phyloP scores from a whole-genome alignment of 2,797 vertebrate species.

The Poeciliopsis presidionis region DNA sequence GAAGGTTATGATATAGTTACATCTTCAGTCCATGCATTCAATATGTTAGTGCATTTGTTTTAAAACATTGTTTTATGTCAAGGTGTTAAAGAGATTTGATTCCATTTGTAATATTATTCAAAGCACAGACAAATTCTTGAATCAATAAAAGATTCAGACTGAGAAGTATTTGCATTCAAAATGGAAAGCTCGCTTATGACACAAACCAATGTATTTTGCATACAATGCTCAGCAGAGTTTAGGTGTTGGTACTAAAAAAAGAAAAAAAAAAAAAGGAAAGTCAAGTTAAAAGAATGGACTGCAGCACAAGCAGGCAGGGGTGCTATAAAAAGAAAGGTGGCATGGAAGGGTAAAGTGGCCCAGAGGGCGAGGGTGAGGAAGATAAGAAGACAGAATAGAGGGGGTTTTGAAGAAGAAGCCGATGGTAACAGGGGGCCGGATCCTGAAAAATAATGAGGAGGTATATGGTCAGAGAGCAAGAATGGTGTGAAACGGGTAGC shows the following conservation, averaged over 20 bases:
- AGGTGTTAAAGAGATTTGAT: not conserved
- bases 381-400: slow-evolving; percentile 44
- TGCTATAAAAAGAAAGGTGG: slow-evolving; percentile 49
- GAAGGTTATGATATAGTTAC: not conserved
- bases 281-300: slow-evolving; percentile 24
- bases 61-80: not conserved
- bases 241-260: not conserved
- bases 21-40: not conserved
- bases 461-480: slow-evolving; percentile 52
- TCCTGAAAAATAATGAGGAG: slow-evolving; percentile 63
- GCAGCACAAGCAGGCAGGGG: slow-evolving; percentile 8
- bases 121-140: not conserved
- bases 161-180: not conserved
- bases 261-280: slow-evolving; percentile 16
- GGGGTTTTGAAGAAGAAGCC: slow-evolving; percentile 34
- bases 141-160: not conserved
- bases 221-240: slow-evolving; percentile 16
- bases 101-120: not conserved
- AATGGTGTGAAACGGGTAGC: slow-evolving; percentile 52
- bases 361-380: slow-evolving; percentile 37
- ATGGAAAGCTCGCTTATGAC: not conserved
- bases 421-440: slow-evolving; percentile 41
- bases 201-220: not conserved
- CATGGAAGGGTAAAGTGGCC: slow-evolving; percentile 42
- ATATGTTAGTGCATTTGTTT: not conserved